These are phyloP conservation scores for Melanotaenia duboulayi DNA, from an alignment of 2,113 vertebrate species.

Conservation along the genomic window DNA sequence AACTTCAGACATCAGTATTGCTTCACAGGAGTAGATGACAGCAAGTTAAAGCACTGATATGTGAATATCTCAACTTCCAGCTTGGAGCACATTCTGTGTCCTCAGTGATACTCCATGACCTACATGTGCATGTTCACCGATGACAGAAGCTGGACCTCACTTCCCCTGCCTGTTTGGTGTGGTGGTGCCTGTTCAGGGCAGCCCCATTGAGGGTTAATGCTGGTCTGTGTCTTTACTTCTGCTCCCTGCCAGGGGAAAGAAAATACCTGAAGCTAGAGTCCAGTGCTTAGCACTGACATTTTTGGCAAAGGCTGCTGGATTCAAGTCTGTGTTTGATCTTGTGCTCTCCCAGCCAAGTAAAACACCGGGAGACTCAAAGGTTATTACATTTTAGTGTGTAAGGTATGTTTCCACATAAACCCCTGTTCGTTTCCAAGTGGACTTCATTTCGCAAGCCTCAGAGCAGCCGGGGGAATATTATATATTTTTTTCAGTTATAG, in stretches of 20 bases:
- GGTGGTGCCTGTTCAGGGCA: slow-evolving; percentile 42
- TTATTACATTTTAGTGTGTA: slow-evolving; percentile 84
- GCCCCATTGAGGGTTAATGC: slow-evolving; percentile 69
- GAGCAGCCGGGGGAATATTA: slow-evolving; percentile 71
- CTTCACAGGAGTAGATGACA: slow-evolving; percentile 10
- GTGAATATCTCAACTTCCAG: slow-evolving; percentile 20
- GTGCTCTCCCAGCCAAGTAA: slow-evolving; percentile 77
- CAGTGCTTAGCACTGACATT: slow-evolving; percentile 75
- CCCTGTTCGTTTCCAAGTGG: slow-evolving; percentile 76
- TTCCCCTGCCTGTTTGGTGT: slow-evolving; percentile 36
- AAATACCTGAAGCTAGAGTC: slow-evolving; percentile 81
- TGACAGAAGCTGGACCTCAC: slow-evolving; percentile 58
- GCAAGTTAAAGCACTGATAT: slow-evolving; percentile 1
- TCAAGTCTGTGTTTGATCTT: slow-evolving; percentile 82
- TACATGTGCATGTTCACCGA: slow-evolving; percentile 34
- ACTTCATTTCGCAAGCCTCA: slow-evolving; percentile 74
- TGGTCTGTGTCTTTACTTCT: slow-evolving; percentile 56
- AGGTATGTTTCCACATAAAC: slow-evolving; percentile 83
- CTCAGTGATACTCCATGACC: slow-evolving; percentile 35
- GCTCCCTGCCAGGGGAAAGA: slow-evolving; percentile 78
- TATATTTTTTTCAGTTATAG: slow-evolving; percentile 71
- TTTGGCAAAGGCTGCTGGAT: slow-evolving; percentile 82
- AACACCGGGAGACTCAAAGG: slow-evolving; percentile 82
- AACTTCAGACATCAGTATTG: slow-evolving; percentile 37
- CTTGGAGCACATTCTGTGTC: slow-evolving; percentile 20